Evolutionary conservation across 1,140 invertebrate species (phyloP).

Genomic region (Eumaeus atala): DNA sequence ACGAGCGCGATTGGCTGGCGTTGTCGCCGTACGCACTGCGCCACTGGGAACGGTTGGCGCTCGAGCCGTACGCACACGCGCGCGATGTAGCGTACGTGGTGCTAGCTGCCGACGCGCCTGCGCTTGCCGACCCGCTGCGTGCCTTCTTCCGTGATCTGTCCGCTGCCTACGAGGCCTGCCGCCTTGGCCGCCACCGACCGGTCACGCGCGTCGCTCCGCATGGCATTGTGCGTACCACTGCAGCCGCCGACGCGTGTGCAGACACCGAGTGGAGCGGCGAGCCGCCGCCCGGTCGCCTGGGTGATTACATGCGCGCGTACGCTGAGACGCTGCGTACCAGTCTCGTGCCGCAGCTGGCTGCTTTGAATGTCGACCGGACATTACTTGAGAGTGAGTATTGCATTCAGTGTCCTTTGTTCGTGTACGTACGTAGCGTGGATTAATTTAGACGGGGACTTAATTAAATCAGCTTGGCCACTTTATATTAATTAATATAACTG

Average conservation of each 20-base stretch:
- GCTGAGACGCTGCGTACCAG: slow-evolving; percentile 83
- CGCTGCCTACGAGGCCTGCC: slow-evolving; percentile 93
- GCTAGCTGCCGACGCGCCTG: slow-evolving; percentile 93
- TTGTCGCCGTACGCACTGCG: slow-evolving; percentile 93
- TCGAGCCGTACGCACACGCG: slow-evolving; percentile 95
- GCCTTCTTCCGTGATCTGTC: slow-evolving; percentile 95
- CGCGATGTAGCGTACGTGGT: slow-evolving; percentile 96
- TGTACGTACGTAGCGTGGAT: too few relatives aligned
- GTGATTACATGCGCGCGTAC: slow-evolving; percentile 89
- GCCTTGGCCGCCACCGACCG: slow-evolving; percentile 91
- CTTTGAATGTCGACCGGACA: slow-evolving; percentile 86
- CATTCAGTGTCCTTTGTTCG: neutral
- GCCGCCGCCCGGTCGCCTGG: slow-evolving; percentile 85
- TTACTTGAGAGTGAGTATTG: slow-evolving; percentile 79
- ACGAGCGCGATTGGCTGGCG: slow-evolving; percentile 96
- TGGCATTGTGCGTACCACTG: slow-evolving; percentile 86
- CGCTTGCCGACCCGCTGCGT: slow-evolving; percentile 84
- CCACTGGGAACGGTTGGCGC: slow-evolving; percentile 94
- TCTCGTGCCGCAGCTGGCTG: slow-evolving; percentile 87
- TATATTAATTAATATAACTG: too few relatives aligned
- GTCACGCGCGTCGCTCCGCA: slow-evolving; percentile 88
- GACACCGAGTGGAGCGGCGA: slow-evolving; percentile 88
- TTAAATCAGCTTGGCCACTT: neutral
- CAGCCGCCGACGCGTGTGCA: slow-evolving; percentile 69
- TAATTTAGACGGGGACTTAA: too few relatives aligned